Evolutionary conservation across 2,113 vertebrate species (phyloP).

Genomic region (human): DNA sequence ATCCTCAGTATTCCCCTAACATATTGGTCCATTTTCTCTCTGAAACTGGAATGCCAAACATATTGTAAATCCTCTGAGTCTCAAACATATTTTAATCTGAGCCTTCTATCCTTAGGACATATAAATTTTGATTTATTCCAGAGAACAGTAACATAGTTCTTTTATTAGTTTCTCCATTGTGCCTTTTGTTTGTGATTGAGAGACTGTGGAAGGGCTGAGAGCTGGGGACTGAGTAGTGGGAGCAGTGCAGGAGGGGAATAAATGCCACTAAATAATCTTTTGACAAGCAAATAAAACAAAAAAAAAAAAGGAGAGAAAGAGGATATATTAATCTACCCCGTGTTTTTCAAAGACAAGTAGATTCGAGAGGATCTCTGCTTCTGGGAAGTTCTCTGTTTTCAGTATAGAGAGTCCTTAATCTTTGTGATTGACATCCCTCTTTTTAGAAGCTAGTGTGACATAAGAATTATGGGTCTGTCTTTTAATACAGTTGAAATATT

Average conservation of each 20-base stretch:
- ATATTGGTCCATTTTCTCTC: slow-evolving; percentile 5
- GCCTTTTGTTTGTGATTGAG: slow-evolving; percentile 23
- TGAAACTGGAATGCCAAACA: slow-evolving; percentile 34
- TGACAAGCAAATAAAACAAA: slow-evolving; percentile 28
- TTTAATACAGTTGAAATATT: slow-evolving; percentile 10
- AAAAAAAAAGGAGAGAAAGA: neutral
- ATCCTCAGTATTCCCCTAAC: neutral
- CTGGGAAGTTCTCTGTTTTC: slow-evolving; percentile 9
- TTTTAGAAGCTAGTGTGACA: neutral
- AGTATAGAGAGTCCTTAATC: neutral
- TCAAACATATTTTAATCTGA: slow-evolving; percentile 52
- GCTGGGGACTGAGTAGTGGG: neutral
- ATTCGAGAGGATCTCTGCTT: neutral
- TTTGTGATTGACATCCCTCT: neutral
- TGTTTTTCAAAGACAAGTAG: slow-evolving; percentile 48
- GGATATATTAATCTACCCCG: neutral
- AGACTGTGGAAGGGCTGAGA: neutral
- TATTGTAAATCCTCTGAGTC: slow-evolving; percentile 28
- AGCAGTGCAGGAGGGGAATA: neutral
- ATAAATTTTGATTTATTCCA: slow-evolving; percentile 50
- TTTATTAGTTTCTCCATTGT: slow-evolving; percentile 11
- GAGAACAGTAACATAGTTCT: neutral
- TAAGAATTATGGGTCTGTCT: neutral
- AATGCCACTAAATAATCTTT: slow-evolving; percentile 29
- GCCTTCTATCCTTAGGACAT: neutral